A percentile compares a stretch with the other conserved stretches of the same genome.
Conservation (phyloP, 2,113 vertebrate genomes). For the Rhegmatorhina hoffmannsi region DNA sequence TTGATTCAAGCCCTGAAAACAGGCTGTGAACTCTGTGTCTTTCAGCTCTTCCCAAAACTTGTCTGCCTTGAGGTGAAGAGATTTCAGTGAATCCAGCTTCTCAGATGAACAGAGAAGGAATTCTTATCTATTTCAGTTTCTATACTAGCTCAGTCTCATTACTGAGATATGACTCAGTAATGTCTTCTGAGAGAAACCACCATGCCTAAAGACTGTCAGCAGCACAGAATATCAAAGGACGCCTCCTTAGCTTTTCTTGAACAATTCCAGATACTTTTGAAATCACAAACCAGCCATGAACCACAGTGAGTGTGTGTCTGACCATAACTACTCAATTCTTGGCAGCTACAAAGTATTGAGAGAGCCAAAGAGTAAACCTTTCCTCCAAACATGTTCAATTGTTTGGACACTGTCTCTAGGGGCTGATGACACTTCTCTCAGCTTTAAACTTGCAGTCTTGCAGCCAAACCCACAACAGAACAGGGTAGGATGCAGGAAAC, state of each 20-base stretch:
- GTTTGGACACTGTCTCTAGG: constrained; percentile 34
- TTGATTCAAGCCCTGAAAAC: constrained; percentile 6
- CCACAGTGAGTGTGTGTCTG: constrained; percentile 28
- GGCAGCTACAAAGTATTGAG: constrained; percentile 4
- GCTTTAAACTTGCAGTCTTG: constrained; percentile 25
- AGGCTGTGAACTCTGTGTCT: neutral
- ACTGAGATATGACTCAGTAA: neutral
- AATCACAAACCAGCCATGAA: neutral
- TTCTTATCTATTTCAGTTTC: neutral
- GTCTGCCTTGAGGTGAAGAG: neutral
- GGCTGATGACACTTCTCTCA: constrained; percentile 22
- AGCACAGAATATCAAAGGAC: constrained; percentile 2
- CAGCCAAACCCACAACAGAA: constrained; percentile 56
- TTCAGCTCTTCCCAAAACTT: constrained; percentile 10
- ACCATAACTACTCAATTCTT: constrained; percentile 33
- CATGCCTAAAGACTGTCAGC: neutral
- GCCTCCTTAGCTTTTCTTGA: constrained; percentile 38
- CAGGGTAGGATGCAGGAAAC: constrained; percentile 48
- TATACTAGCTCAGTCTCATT: neutral
- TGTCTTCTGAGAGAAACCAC: neutral
- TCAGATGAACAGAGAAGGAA: constrained; percentile 14
- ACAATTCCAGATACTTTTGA: constrained; percentile 50
- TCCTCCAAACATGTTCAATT: constrained; percentile 35
- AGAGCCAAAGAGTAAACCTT: constrained; percentile 54
- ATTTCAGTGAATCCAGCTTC: neutral